Evolutionary conservation across 2,888 invertebrate genomes (phyloP).

Genomic region (Chrysomela aeneicollis): DNA sequence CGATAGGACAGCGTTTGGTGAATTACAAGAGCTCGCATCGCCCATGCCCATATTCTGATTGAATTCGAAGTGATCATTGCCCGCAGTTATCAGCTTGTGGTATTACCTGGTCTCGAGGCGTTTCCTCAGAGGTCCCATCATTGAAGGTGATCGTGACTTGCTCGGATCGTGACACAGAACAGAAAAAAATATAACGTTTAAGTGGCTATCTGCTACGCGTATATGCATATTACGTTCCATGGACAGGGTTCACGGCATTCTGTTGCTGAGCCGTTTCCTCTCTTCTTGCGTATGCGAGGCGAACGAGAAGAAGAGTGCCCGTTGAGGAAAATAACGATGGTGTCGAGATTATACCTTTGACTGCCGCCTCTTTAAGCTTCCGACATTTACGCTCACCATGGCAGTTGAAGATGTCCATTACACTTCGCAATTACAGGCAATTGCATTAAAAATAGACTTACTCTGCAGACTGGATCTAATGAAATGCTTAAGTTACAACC

Average conservation of each 20-base stretch:
- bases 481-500: conserved; percentile 44
- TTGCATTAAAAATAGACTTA: conserved; percentile 51
- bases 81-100: conserved; percentile 54
- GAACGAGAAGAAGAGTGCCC: conserved; percentile 33
- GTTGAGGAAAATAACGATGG: conserved; percentile 45
- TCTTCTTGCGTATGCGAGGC: conserved; percentile 29
- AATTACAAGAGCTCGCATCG: conserved; percentile 20
- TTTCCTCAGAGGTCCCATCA: conserved; percentile 53
- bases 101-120: conserved; percentile 55
- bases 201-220: conserved; percentile 56
- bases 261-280: conserved; percentile 37
- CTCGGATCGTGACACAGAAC: conserved; percentile 57
- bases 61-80: conserved; percentile 49
- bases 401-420: conserved; percentile 55
- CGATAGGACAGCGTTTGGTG: not conserved
- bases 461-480: conserved; percentile 44
- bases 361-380: conserved; percentile 55
- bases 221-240: conserved; percentile 52
- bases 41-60: conserved; percentile 35
- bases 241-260: conserved; percentile 37
- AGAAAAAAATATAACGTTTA: conserved; percentile 54
- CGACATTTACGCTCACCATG: conserved; percentile 55
- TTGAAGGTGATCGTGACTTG: conserved; percentile 57
- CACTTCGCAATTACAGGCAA: conserved; percentile 51
- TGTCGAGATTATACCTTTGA: conserved; percentile 49